These are phyloP conservation scores for Anoplolepis gracilipes DNA, from an alignment of 1,140 invertebrate species.

Conservation along the genomic window DNA sequence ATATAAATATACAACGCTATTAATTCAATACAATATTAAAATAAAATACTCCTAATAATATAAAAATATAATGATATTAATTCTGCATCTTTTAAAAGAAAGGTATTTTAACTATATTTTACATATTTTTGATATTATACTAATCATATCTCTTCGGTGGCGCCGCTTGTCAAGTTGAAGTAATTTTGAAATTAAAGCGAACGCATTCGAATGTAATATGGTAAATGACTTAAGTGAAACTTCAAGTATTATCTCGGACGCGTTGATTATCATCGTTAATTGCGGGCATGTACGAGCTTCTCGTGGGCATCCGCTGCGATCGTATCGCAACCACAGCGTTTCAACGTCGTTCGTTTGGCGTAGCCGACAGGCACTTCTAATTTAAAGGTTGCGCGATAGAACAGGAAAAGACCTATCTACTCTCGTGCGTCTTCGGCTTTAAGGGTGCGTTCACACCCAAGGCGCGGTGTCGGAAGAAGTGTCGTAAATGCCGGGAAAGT, in stretches of 20 bases:
- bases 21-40: background rate
- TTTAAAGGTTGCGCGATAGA: constrained; percentile 68
- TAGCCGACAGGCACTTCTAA: constrained; percentile 71
- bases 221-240: constrained; percentile 34
- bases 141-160: background rate
- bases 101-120: background rate
- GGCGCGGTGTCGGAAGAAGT: background rate
- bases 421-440: constrained; percentile 60
- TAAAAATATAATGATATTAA: background rate
- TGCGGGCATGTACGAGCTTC: constrained; percentile 43
- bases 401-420: constrained; percentile 63
- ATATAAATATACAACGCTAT: background rate
- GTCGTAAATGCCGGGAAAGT: constrained; percentile 39
- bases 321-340: constrained; percentile 45
- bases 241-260: constrained; percentile 35
- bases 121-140: background rate
- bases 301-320: constrained; percentile 30
- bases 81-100: background rate
- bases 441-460: constrained; percentile 65
- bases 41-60: too few relatives aligned
- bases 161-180: background rate
- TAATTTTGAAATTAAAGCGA: constrained; percentile 18
- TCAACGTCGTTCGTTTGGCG: constrained; percentile 33
- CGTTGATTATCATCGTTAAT: constrained; percentile 45
- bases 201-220: background rate